phyloP scores from a whole-genome alignment of 2,113 vertebrate genomes.

The Semnopithecus entellus region DNA sequence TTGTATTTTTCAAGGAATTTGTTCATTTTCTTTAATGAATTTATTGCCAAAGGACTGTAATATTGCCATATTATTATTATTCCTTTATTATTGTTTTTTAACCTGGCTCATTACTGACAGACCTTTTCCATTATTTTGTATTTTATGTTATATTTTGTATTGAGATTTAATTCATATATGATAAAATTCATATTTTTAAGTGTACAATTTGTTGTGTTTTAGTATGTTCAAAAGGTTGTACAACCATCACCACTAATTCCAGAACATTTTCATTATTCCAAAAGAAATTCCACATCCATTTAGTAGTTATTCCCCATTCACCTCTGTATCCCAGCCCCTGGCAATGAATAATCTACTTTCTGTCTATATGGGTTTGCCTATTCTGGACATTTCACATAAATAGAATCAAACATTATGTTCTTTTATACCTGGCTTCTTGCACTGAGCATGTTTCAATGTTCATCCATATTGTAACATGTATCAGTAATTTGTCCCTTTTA shows the following conservation, averaged over 20 bases:
- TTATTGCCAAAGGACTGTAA: neutral
- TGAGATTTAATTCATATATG: neutral
- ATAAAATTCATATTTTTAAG: neutral
- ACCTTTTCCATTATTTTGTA: neutral
- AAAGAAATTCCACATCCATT: neutral
- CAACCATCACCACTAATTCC: neutral
- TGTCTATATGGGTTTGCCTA: neutral
- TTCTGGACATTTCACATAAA: neutral
- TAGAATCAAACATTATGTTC: neutral
- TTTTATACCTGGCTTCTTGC: neutral
- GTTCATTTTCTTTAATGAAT: neutral
- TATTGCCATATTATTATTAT: neutral
- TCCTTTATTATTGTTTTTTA: no score
- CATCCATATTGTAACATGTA: neutral
- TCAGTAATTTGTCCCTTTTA: neutral
- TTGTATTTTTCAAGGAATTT: neutral
- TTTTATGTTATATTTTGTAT: no score
- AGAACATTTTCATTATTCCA: neutral
- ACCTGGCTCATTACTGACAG: no score
- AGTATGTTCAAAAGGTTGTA: neutral
- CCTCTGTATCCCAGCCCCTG: neutral
- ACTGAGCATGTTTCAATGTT: neutral
- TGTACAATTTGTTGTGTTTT: neutral
- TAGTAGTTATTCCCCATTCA: neutral
- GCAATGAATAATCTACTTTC: neutral